phyloP scores from a whole-genome alignment of 2,113 vertebrate genomes.

The Parotia lawesii region DNA sequence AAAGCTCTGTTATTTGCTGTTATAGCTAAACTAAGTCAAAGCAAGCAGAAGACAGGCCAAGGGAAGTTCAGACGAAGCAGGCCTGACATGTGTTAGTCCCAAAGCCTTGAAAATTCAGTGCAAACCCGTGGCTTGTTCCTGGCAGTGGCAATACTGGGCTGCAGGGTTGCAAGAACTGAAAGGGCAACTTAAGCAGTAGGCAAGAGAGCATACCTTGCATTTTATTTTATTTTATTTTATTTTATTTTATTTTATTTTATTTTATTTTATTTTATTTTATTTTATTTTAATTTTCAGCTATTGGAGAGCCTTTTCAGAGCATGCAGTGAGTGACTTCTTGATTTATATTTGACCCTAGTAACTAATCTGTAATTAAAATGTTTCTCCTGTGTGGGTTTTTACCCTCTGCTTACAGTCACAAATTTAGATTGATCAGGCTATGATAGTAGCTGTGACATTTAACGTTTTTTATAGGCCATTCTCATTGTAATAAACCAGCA shows the following conservation, averaged over 20 bases:
- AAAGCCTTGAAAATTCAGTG: not conserved
- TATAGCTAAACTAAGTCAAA: not conserved
- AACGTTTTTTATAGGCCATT: not conserved
- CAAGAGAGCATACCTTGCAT: not conserved
- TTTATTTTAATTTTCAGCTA: not conserved
- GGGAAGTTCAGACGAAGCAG: not conserved
- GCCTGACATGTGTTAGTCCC: not conserved
- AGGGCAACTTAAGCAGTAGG: not conserved
- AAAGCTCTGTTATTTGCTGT: not conserved
- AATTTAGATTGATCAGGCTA: not conserved
- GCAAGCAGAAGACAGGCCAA: not conserved
- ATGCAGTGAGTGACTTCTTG: not conserved
- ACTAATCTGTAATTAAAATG: not conserved
- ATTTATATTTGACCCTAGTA: not conserved
- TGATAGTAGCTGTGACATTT: not conserved
- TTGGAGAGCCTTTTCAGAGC: not conserved
- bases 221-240: not conserved
- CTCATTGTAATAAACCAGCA: not conserved
- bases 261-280: not conserved
- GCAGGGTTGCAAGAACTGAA: not conserved
- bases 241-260: not conserved
- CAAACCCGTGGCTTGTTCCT: not conserved
- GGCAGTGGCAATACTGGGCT: not conserved
- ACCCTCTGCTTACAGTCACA: not conserved
- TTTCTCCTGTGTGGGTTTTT: not conserved